Conservation (phyloP, 2,797 vertebrate species). For the Miichthys miiuy region DNA sequence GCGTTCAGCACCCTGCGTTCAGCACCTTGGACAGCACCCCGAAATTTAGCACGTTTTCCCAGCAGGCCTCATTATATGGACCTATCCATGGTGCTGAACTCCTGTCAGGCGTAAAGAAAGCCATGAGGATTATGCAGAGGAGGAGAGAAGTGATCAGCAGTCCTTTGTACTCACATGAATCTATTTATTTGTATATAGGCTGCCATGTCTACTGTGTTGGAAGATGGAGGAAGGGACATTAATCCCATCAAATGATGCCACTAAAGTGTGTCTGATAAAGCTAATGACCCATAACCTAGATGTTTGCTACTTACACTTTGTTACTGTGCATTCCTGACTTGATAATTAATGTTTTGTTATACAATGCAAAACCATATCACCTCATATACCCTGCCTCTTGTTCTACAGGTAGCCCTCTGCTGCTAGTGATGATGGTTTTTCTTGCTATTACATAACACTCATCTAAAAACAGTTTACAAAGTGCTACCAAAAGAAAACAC, state of each 20-base stretch:
- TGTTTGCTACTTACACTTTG: background rate
- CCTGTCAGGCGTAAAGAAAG: constrained; percentile 19
- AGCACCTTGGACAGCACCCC: constrained; percentile 60
- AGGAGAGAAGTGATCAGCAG: background rate
- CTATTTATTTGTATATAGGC: background rate
- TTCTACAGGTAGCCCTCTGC: constrained; percentile 1
- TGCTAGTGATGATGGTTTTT: background rate
- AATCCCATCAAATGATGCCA: background rate
- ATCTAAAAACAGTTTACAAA: constrained; percentile 38
- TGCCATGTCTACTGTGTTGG: background rate
- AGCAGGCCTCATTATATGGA: background rate
- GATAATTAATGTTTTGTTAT: background rate
- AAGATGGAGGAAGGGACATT: background rate
- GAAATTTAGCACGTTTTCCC: background rate
- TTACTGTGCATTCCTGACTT: constrained; percentile 1
- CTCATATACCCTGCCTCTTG: background rate
- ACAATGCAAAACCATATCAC: background rate
- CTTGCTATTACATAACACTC: constrained; percentile 11
- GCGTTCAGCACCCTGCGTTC: constrained; percentile 39
- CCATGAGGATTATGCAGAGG: constrained; percentile 17
- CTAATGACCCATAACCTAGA: constrained; percentile 9
- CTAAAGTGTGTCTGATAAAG: constrained; percentile 8
- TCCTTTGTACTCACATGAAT: constrained; percentile 5
- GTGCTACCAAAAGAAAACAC: constrained; percentile 11
- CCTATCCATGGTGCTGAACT: constrained; percentile 69